Evolutionary conservation across 2,797 vertebrate species (phyloP).

Genomic region (Sebastolobus alascanus): DNA sequence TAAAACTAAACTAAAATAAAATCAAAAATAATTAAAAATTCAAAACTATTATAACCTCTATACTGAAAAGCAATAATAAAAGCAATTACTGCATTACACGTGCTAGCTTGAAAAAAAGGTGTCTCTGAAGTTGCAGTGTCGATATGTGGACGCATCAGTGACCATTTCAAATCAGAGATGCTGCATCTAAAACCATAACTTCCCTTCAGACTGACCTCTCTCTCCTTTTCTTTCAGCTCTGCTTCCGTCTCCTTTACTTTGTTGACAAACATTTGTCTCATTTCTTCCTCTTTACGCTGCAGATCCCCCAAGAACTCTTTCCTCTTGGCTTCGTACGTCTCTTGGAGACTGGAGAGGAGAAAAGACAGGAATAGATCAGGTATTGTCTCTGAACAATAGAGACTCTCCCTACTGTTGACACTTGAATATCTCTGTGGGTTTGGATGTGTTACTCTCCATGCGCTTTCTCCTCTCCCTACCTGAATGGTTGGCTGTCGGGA

Average conservation of each 20-base stretch:
- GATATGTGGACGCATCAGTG: not conserved
- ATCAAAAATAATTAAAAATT: no score
- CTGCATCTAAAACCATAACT: not conserved
- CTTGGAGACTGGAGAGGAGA: slow-evolving; percentile 89
- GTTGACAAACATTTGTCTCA: slow-evolving; percentile 99
- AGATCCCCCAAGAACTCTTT: slow-evolving; percentile 97
- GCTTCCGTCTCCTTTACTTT: slow-evolving; percentile 99
- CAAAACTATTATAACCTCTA: no score
- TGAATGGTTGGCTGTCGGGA: slow-evolving; percentile 97
- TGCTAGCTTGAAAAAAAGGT: not conserved
- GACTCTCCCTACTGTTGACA: slow-evolving; percentile 14
- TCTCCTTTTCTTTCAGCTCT: slow-evolving; percentile 97
- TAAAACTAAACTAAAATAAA: no score
- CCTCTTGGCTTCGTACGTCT: slow-evolving; percentile 98
- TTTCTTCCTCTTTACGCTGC: slow-evolving; percentile 97
- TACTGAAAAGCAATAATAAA: no score
- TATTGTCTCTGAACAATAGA: slow-evolving; percentile 24
- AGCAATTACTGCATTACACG: not conserved
- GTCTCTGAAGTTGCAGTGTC: not conserved
- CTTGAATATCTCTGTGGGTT: slow-evolving; percentile 3
- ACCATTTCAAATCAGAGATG: not conserved
- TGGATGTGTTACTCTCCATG: not conserved
- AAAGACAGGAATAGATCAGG: not conserved
- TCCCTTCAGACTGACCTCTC: slow-evolving; percentile 88
- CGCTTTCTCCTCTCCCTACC: slow-evolving; percentile 76